Base-by-base conservation (phyloP, 2,888 invertebrate species). In the Pristionchus arcanus region DNA sequence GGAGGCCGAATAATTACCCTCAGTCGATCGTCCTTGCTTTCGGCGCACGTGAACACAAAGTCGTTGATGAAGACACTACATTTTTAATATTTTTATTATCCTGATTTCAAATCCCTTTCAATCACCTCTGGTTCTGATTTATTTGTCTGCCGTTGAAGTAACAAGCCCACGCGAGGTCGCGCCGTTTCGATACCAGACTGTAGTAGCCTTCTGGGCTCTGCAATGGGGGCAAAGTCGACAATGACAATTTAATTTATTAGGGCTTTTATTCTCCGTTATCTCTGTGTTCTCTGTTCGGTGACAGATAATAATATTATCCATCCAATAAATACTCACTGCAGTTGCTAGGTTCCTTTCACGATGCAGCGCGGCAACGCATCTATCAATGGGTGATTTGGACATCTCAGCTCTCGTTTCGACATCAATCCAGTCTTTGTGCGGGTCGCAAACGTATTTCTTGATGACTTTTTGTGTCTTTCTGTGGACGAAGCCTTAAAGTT, bases 41-140 rank as follows among this genome's bases (percentile, higher is more conserved):
- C 63, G 7, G 63, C n/a, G 9, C 63, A 63, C 25, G 63, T n/a
- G 63, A n/a, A 63, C 63, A n/a, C 63, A 25, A n/a, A n/a, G n/a
- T 63, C 63, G n/a, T 63, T 63, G 63, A 63, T 63, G 63, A 63
- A 63, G 21, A n/a, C 63, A n/a, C 63, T 63, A n/a, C n/a, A 63
- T 5, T 63, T 49, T 1, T n/a, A 4, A 25, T 2, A 3, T 63
- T 63, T 63, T n/a, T 0, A n/a, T n/a, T 63, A 63, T 55, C 21
- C 59, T 19, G 25, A 15, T 4, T 59, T 5, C 19, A 25, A 59
- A 59, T 4, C 21, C 19, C 59, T 19, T 49, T 49, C 42, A 49
- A 49, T 63, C 63, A 63, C 63, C 63, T 63, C 63, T 63, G 63
- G n/a, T 63, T n/a, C 63, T 63, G 7, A 11, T 63, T 59, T 16